Evolutionary conservation across 1,140 invertebrate species (phyloP).

Genomic region (Bombus cullumanus): DNA sequence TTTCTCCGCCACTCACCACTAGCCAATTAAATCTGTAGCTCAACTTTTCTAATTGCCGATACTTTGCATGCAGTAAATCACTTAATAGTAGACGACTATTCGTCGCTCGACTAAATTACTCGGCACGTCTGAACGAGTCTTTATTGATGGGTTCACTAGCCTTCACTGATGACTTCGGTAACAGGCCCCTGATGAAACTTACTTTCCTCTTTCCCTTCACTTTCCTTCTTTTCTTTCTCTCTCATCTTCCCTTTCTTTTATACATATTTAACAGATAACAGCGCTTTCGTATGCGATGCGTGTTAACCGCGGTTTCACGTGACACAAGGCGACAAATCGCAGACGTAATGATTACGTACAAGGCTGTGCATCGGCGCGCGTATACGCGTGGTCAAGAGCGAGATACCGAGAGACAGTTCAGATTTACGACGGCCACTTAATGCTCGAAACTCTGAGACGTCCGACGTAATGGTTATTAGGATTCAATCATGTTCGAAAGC

Average conservation of each 20-base stretch:
- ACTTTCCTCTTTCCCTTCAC: too few species aligned
- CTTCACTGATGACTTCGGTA: too few species aligned
- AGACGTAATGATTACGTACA: not conserved
- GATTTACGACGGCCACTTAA: not conserved
- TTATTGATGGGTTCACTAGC: too few species aligned
- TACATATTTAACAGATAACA: not conserved
- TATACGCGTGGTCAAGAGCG: not conserved
- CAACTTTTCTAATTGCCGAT: too few species aligned
- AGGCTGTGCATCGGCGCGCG: too few species aligned
- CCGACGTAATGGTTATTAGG: not conserved
- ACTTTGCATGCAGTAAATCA: too few species aligned
- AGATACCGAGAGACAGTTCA: not conserved
- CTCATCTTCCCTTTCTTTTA: not conserved
- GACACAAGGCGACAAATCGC: not conserved
- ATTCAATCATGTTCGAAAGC: not conserved
- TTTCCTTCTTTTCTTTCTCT: not conserved
- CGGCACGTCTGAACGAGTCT: too few species aligned
- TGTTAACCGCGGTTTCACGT: not conserved
- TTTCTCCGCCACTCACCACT: too few species aligned
- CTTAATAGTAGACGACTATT: too few species aligned
- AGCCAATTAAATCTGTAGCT: too few species aligned
- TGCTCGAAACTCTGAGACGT: not conserved
- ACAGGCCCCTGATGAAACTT: too few species aligned
- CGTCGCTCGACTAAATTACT: too few species aligned
- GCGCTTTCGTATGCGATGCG: not conserved